A percentile compares a stretch with the other conserved stretches of the same genome.
phyloP scores from a whole-genome alignment of 2,888 invertebrate genomes.

The Nephrotoma flavescens region DNA sequence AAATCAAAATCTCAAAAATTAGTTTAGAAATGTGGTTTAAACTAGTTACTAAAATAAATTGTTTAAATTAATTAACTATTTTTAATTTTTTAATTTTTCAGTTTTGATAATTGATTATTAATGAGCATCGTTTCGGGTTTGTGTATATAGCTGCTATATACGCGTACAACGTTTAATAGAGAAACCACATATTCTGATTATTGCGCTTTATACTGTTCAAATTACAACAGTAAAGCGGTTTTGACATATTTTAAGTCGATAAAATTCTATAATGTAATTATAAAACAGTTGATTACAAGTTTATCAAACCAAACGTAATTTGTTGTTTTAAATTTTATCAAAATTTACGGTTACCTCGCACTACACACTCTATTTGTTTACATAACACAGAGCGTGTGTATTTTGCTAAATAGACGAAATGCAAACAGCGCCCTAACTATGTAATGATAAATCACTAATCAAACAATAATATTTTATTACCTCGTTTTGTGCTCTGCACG shows the following conservation, averaged over 20 bases:
- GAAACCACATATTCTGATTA: neutral
- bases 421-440: neutral
- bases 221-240: neutral
- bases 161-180: neutral
- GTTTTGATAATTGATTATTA: neutral
- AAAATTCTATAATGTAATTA: neutral
- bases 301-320: neutral
- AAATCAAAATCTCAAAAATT: neutral
- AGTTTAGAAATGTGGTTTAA: neutral
- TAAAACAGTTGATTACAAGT: neutral
- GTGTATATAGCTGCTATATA: neutral
- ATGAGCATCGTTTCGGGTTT: neutral
- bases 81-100: neutral
- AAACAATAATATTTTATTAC: neutral
- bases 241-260: neutral
- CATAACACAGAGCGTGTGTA: neutral
- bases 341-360: neutral
- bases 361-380: neutral
- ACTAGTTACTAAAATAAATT: neutral
- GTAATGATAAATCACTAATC: neutral
- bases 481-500: neutral
- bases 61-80: neutral
- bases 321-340: neutral
- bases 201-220: neutral
- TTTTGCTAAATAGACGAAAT: neutral